Percentiles rank a stretch among this genome's conserved stretches.
phyloP scores from a whole-genome alignment of 2,888 invertebrate genomes.

The Nomada lathburiana region DNA sequence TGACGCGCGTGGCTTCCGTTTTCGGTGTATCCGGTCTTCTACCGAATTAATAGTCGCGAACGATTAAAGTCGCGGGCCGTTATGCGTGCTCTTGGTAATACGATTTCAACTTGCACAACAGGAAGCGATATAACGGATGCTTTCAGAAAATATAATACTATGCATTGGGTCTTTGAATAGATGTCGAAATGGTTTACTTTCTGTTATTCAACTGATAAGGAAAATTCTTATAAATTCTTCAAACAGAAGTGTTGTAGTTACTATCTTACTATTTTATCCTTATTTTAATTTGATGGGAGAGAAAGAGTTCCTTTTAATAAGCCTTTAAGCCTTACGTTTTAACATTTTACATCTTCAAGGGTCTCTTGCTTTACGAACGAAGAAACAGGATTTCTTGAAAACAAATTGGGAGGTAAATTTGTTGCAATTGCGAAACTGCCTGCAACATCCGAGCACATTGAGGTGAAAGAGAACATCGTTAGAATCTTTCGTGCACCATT shows the following conservation, averaged over 20 bases:
- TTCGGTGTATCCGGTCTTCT: conserved; percentile 74
- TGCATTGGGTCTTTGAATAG: conserved; percentile 3
- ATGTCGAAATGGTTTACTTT: background rate
- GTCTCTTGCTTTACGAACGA: too few species aligned
- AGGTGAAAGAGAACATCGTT: background rate
- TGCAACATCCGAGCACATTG: background rate
- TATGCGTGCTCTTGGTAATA: conserved; percentile 49
- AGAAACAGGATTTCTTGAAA: too few species aligned
- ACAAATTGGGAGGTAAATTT: too few species aligned
- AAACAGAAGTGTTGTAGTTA: too few species aligned
- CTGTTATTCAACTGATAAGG: too few species aligned
- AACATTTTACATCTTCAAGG: too few species aligned
- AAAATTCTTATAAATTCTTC: too few species aligned
- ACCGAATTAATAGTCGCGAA: conserved; percentile 58
- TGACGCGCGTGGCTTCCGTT: conserved; percentile 76
- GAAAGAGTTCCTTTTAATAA: too few species aligned
- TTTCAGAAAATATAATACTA: conserved; percentile 36
- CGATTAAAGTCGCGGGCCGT: conserved; percentile 60
- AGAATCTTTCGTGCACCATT: conserved; percentile 13
- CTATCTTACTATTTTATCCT: too few species aligned
- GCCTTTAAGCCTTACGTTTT: too few species aligned
- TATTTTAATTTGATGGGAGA: too few species aligned
- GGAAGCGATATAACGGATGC: conserved; percentile 51
- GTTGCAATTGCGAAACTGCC: background rate
- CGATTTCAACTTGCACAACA: conserved; percentile 30